Percentiles rank a stretch among this genome's conserved stretches.
These are phyloP conservation scores for Crossaster papposus DNA, from an alignment of 53 echinoderm and acorn worm genomes.

Conservation along the genomic window DNA sequence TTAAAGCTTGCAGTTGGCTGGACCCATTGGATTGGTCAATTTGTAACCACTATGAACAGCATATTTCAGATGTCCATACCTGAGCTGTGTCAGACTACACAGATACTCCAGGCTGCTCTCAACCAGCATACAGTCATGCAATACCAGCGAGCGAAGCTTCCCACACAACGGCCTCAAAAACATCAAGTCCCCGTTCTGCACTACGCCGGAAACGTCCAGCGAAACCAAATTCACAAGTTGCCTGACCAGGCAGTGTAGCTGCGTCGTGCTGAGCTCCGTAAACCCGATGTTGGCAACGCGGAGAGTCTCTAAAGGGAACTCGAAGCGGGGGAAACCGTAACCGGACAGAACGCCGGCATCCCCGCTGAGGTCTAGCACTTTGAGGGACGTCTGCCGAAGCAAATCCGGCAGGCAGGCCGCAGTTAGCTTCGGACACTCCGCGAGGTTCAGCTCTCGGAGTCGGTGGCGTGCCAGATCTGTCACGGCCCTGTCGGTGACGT, in stretches of 20 bases:
- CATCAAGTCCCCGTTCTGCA: constrained; percentile 85
- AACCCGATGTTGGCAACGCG: constrained; percentile 78
- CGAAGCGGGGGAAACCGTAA: constrained; percentile 55
- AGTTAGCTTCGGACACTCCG: constrained; percentile 64
- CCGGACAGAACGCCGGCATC: constrained; percentile 54
- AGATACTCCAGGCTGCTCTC: constrained; percentile 73
- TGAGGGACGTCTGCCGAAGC: constrained; percentile 64
- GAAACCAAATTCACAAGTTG: constrained; percentile 71
- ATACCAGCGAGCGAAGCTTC: constrained; percentile 73
- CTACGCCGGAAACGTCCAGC: constrained; percentile 78
- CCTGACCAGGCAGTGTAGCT: constrained; percentile 69
- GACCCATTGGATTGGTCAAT: no score
- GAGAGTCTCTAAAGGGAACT: constrained; percentile 72
- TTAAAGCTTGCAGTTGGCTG: no score
- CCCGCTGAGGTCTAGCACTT: constrained; percentile 74
- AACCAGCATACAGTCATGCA: constrained; percentile 87
- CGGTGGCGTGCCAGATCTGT: constrained; percentile 70
- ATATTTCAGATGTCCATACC: background rate
- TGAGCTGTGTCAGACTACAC: constrained; percentile 47
- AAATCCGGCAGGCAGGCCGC: constrained; percentile 67
- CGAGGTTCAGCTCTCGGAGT: constrained; percentile 78
- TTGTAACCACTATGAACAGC: no score
- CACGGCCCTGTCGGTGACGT: constrained; percentile 69
- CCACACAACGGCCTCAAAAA: constrained; percentile 68
- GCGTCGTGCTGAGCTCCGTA: constrained; percentile 73